Percentiles rank a stretch among this genome's conserved stretches.
phyloP scores from a whole-genome alignment of 2,113 vertebrate species.

The Notiomystis cincta region DNA sequence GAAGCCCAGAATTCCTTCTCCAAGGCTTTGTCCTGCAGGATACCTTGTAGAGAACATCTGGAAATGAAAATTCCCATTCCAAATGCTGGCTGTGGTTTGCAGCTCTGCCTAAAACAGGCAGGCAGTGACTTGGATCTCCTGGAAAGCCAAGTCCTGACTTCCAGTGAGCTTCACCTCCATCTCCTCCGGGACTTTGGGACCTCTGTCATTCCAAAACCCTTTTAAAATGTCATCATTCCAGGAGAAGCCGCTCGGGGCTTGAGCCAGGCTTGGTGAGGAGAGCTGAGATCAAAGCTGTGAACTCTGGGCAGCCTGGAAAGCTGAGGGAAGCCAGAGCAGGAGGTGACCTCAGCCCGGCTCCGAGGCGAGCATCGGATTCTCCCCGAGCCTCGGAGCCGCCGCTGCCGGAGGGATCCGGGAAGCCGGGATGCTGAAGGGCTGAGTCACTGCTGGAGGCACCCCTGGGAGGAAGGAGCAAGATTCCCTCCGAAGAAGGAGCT shows the following conservation, averaged over 20 bases:
- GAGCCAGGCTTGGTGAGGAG: not conserved
- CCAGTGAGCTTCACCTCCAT: not conserved
- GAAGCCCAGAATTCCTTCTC: not conserved
- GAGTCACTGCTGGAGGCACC: conserved; percentile 21
- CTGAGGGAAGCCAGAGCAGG: conserved; percentile 20
- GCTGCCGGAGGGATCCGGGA: not conserved
- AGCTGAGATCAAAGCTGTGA: not conserved
- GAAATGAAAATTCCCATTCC: not conserved
- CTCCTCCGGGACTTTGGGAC: not conserved
- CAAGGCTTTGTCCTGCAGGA: not conserved
- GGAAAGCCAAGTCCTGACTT: not conserved
- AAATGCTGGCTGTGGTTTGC: not conserved
- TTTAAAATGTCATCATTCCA: not conserved
- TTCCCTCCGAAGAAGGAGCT: conserved; percentile 14
- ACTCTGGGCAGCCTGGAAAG: not conserved
- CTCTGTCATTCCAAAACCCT: not conserved
- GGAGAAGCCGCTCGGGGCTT: not conserved
- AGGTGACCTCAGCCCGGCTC: conserved; percentile 28
- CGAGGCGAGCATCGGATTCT: not conserved
- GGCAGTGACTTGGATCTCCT: not conserved
- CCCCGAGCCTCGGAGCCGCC: not conserved
- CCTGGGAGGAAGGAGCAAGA: conserved; percentile 41
- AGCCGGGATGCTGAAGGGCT: not conserved
- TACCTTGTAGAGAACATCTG: not conserved
- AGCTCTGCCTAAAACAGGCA: not conserved